Evolutionary conservation across 2,888 invertebrate species (phyloP), one percentile per base, ranked within the genome.

Genomic region (Drosophila recens): DNA sequence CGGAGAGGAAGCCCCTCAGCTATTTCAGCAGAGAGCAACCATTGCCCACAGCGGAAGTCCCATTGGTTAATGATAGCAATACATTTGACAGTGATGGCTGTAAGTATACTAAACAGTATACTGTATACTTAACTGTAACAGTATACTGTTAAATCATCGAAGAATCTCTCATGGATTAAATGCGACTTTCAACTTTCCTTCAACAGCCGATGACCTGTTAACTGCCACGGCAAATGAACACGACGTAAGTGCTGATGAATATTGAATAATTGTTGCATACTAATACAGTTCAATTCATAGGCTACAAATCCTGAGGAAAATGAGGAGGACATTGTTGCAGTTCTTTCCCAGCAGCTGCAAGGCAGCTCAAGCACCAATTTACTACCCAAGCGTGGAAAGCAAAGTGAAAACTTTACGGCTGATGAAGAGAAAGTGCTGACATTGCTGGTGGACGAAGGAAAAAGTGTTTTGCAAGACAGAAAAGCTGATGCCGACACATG

Each of bases 331-430:
- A 20, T 20, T 20, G 20, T 20, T 20, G 20, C 20, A 20, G 20
- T 20, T 20, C 20, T 20, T 20, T 20, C 20, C 20, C 20, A 20
- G 20, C 2, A 2, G 20, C 1, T 2, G 1, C 1, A 1, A 2
- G 20, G 20, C 20, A 20, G 20, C 20, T 20, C 20, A 20, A 20
- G 20, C 20, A 20, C 20, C 1, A 20, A 20, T 20, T 20, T 1
- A 2, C 2, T 20, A 20, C 20, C 20, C 20, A 20, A 20, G 20
- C 20, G 2, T 20, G 20, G 20, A 43, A 74, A 38, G 23, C 53
- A 75, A n/a, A 48, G 43, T 1, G 58, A 36, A 57, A 75, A 68
- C 4, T 72, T 75, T 5, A 45, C 75, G 5, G 42, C 20, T 1
- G 34, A 38, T 4, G 75, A 72, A n/a, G 75, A 72, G 20, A 4